Evolutionary conservation across 2,113 vertebrate species (phyloP).

Genomic region (Asarcornis scutulata): DNA sequence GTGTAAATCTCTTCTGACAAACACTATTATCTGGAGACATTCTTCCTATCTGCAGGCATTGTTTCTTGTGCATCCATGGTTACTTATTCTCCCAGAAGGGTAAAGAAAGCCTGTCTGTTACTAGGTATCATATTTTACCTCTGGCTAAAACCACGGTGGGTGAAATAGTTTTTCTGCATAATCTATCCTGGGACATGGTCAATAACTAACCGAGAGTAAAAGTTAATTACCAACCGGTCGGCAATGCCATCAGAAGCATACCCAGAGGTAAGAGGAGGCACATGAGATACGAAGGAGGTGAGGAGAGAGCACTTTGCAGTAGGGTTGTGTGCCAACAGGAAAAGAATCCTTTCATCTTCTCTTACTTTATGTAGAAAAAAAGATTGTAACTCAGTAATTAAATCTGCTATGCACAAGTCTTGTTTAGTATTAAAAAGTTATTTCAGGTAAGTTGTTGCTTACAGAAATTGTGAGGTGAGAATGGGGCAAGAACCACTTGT

Average conservation of each 20-base stretch:
- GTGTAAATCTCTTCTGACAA: constrained; percentile 17
- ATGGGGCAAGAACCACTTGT: neutral
- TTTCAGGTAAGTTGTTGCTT: neutral
- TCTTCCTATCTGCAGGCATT: constrained; percentile 8
- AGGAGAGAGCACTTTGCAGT: neutral
- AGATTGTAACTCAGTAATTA: neutral
- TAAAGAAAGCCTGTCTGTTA: neutral
- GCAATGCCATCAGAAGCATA: neutral
- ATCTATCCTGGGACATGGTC: constrained; percentile 24
- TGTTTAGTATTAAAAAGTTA: neutral
- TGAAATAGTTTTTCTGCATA: neutral
- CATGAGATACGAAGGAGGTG: neutral
- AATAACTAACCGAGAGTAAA: constrained; percentile 16
- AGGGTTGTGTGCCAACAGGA: neutral
- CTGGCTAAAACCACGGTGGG: neutral
- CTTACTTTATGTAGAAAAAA: neutral
- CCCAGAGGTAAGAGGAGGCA: neutral
- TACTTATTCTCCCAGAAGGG: neutral
- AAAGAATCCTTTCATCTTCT: neutral
- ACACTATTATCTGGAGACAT: neutral
- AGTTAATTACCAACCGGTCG: constrained; percentile 40
- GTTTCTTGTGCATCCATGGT: constrained; percentile 5
- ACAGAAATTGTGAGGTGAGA: neutral
- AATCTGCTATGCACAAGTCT: neutral
- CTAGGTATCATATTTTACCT: neutral